Base-by-base conservation (phyloP, 2,797 vertebrate genomes). In the Scleropages formosus region DNA sequence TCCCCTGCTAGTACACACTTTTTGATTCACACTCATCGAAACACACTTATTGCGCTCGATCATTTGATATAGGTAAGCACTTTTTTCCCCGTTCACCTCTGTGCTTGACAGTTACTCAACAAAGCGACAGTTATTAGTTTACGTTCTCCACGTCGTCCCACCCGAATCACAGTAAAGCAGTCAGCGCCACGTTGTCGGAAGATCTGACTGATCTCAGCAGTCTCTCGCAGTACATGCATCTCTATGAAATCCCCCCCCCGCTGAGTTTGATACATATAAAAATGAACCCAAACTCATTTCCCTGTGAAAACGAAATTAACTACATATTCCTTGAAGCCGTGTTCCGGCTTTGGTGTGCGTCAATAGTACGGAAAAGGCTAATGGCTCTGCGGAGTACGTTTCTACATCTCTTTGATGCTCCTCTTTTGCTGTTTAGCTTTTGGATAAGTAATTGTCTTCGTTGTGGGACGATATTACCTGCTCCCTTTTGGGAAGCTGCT, bases 281-380 rank as follows among this genome's bases (percentile, higher is more conserved):
- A 20, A 15, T 16, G 69, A 18, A 13, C 49, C 8, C 12, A 8
- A 18, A 18, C 58, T 24, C 11, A 16, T 71, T 58, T 71, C 39
- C 69, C 49, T 58, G 18, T n/a, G 18, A 0, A 73, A 73, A 62
- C 46, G 16, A 47, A 66, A 39, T 56, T 39, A 74, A 51, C 46
- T 3, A n/a, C 12, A 18, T 56, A 31, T 71, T 71, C 24, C 49
- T 56, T 39, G 51, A 71, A 58, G 68, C 26, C 22, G 3, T 13
- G 8, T 67, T 67, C 18, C 13, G 15, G 15, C 49, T 22, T 74
- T 58, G 46, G 4, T 27, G n/a, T 8, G 56, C 8, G 47, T 65
- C 47, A 16, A 31, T 65, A 18, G 51, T 47, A 39, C 63, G 46
- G 12, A 63, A 47, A 24, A 22, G 16, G 12, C 46, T 24, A 53